Conservation (phyloP, 2,113 vertebrate species). For the Chaetops frenatus region DNA sequence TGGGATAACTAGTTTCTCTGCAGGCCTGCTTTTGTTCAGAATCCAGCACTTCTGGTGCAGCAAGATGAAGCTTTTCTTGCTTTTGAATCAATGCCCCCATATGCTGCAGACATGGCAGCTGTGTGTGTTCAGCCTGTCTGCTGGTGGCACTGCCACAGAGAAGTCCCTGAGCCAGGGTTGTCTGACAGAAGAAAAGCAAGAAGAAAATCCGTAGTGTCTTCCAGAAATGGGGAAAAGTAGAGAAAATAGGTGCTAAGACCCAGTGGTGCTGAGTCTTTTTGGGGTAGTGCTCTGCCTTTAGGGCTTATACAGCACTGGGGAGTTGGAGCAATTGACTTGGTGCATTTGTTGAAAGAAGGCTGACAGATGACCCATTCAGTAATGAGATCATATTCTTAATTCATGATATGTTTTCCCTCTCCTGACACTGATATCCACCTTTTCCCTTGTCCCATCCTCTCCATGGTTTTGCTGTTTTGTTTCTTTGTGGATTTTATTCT, state of each 20-base stretch:
- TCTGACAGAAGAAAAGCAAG: background rate
- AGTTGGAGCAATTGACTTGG: background rate
- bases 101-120: background rate
- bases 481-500: background rate
- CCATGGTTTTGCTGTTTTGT: background rate
- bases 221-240: background rate
- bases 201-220: background rate
- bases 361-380: background rate
- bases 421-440: background rate
- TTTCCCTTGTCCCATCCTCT: background rate
- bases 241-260: background rate
- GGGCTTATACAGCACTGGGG: accelerated
- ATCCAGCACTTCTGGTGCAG: background rate
- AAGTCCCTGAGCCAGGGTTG: background rate
- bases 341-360: background rate
- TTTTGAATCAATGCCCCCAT: background rate
- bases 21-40: background rate
- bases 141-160: background rate
- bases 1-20: background rate
- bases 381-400: background rate
- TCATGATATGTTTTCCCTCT: background rate
- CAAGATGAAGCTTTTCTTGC: background rate
- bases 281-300: background rate
- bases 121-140: background rate
- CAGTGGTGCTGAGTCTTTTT: background rate